Evolutionary conservation across 1,140 invertebrate genomes (phyloP), one percentile per base, ranked within the genome.

Genomic region (Sesamia nonagrioides): DNA sequence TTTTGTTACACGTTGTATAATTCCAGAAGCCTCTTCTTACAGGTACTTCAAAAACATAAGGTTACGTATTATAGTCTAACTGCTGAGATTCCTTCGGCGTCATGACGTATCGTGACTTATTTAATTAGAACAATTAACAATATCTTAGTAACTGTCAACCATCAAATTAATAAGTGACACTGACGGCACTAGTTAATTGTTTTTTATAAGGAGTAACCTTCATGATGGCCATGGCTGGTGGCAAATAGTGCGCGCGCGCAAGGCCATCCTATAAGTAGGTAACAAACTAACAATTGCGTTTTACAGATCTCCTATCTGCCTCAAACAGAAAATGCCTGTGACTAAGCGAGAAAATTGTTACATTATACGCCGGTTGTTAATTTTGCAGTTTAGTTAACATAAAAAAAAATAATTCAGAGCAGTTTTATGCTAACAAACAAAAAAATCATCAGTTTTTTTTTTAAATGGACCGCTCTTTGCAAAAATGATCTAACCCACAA

Each of bases 171-270:
- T 42, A 60, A 63, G 15, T 50, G 58, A 75, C 56, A 63, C 45
- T 48, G 11, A 33, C 18, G 18, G 13, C 11, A 11, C 42, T 27
- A 68, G 37, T 68, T 54, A 66, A 17, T 33, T n/a, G n/a, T 58
- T 73, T 73, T 73, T 73, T 56, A 35, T 37, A 48, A 75, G 18
- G 54, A 35, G 50, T 60, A 63, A 75, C 73, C 73, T 75, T 75
- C 56, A 37, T 35, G 15, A 4, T 50, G 27, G 45, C 73, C 73
- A 35, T 73, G 71, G 45, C 9, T 48, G 13, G 50, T 45, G 50
- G 11, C 21, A 68, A 48, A 35, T 17, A 27, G 11, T 58, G 72
- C 72, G 72, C 37, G 21, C 11, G 27, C 72, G 58, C 56, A 75
- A 75, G 73, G 73, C 73, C 73, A 50, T 18, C 17, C 7, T 73